Conservation (phyloP, 2,113 vertebrate genomes). For the Arvicanthis niloticus region DNA sequence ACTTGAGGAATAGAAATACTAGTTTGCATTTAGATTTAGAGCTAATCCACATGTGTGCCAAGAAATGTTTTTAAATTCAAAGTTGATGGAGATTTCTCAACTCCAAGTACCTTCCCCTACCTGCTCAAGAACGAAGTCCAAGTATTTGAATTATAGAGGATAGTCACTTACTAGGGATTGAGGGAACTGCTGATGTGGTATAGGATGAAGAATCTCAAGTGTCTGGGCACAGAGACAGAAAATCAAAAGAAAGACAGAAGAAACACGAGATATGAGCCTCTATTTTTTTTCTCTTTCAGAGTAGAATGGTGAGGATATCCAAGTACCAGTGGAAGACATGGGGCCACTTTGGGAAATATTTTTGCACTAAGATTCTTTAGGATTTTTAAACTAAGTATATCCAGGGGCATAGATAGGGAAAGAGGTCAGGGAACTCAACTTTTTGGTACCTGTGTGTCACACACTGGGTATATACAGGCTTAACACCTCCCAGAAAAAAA, state of each 20-base stretch:
- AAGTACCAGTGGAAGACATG: not conserved
- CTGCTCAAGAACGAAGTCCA: not conserved
- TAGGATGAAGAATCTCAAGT: not conserved
- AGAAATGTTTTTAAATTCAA: constrained; percentile 2
- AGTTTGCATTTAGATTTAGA: not conserved
- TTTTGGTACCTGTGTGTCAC: not conserved
- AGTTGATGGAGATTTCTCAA: not conserved
- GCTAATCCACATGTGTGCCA: not conserved
- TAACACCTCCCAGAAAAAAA: not conserved
- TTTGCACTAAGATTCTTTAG: not conserved
- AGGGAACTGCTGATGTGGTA: not conserved
- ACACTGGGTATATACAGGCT: not conserved
- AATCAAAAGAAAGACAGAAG: not conserved
- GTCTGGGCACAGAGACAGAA: not conserved
- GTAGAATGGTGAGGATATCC: not conserved
- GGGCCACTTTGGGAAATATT: not conserved
- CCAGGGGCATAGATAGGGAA: not conserved
- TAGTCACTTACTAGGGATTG: not conserved
- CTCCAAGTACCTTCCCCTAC: not conserved
- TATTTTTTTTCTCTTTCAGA: not conserved
- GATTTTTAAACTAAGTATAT: not conserved
- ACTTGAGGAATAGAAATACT: not conserved
- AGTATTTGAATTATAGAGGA: not conserved
- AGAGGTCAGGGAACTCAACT: not conserved
- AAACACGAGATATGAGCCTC: not conserved